Evolutionary conservation across 2,888 invertebrate species (phyloP).

Genomic region (Koerneria pararmatus): DNA sequence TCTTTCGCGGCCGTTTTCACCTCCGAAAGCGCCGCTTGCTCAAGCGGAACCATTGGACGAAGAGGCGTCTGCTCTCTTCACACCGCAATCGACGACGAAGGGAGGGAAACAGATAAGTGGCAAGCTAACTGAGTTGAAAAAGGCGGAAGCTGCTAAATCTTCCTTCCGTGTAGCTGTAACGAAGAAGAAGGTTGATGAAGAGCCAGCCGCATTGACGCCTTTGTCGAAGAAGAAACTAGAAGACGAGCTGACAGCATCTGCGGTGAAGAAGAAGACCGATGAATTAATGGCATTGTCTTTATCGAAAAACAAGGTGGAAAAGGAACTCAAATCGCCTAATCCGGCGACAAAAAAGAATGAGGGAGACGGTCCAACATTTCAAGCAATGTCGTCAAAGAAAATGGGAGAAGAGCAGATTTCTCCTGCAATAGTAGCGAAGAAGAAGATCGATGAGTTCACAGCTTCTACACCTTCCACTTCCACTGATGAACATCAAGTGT

Average conservation of each 20-base stretch:
- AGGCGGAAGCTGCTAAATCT: constrained; percentile 23
- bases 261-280: not conserved
- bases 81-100: constrained; percentile 21
- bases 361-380: no score
- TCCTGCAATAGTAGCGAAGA: not conserved
- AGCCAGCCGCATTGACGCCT: not conserved
- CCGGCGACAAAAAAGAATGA: no score
- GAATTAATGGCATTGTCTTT: not conserved
- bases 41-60: constrained; percentile 26
- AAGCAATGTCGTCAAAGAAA: no score
- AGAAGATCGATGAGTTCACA: not conserved
- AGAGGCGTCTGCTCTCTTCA: constrained; percentile 22
- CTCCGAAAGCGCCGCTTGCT: constrained; percentile 24
- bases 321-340: not conserved
- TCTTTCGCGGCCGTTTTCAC: constrained; percentile 35
- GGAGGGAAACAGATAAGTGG: constrained; percentile 39
- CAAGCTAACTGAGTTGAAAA: constrained; percentile 37
- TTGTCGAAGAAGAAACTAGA: not conserved
- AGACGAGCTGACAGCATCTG: not conserved
- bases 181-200: constrained; percentile 21
- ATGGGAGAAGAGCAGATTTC: not conserved
- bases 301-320: not conserved
- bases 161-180: constrained; percentile 28
- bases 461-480: constrained; percentile 9
- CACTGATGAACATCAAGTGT: not conserved